Evolutionary conservation across 2,888 invertebrate species (phyloP).

Genomic region (Drosophila phalerata): DNA sequence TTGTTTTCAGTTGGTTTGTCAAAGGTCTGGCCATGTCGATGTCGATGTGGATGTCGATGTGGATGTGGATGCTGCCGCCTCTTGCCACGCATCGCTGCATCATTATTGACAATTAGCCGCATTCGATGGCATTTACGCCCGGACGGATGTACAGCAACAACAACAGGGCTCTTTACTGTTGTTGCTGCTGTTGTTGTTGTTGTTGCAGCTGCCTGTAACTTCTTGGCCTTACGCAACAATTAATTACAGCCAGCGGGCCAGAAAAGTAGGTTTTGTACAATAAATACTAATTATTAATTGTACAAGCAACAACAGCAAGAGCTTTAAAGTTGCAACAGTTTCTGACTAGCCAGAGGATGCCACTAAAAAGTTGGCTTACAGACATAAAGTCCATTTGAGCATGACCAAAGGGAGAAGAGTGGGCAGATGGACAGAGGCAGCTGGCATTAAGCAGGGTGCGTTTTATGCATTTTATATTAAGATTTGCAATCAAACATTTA

Average conservation of each 20-base stretch:
- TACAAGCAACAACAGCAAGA: constrained; percentile 37
- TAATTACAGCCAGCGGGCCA: constrained; percentile 74
- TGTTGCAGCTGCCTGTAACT: constrained; percentile 59
- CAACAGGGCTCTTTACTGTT: constrained; percentile 11
- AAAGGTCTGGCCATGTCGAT: constrained; percentile 67
- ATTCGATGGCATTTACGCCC: constrained; percentile 74
- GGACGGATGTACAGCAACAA: constrained; percentile 69
- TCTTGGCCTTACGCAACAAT: constrained; percentile 79
- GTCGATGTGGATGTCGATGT: constrained; percentile 47
- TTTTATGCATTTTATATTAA: background rate
- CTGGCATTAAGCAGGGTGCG: background rate
- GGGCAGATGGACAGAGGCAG: background rate
- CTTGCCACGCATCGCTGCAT: constrained; percentile 79
- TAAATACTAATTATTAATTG: constrained; percentile 77
- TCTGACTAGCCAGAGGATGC: constrained; percentile 52
- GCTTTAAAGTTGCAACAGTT: constrained; percentile 68
- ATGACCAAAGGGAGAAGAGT: constrained; percentile 37
- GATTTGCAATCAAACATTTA: background rate
- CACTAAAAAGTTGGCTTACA: constrained; percentile 28
- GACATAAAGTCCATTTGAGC: constrained; percentile 66
- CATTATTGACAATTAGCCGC: constrained; percentile 81
- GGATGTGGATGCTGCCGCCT: constrained; percentile 65
- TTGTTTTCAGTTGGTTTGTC: constrained; percentile 78
- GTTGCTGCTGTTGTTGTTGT: constrained; percentile 26
- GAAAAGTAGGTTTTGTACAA: constrained; percentile 74